Evolutionary conservation across 2,888 invertebrate genomes (phyloP).

Genomic region (Tholera decimalis): DNA sequence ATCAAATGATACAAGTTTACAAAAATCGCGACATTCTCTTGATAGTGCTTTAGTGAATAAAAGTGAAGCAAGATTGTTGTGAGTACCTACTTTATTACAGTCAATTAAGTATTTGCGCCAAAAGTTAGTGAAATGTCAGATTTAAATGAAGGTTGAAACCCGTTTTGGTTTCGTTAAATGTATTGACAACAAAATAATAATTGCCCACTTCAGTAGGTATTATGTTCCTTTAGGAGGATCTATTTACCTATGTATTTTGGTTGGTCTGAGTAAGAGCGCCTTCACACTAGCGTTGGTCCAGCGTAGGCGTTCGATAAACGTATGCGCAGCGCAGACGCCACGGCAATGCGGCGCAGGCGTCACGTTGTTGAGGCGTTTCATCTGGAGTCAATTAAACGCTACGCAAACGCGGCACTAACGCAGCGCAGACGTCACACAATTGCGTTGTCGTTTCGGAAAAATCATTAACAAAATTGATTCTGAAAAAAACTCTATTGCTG

Average conservation of each 20-base stretch:
- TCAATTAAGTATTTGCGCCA: background rate
- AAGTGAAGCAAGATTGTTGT: constrained; percentile 47
- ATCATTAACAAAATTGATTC: no score
- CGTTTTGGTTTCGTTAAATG: background rate
- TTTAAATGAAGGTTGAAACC: background rate
- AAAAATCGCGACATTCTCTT: constrained; percentile 42
- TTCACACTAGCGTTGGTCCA: no score
- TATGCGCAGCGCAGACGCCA: no score
- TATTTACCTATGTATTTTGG: background rate
- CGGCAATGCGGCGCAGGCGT: no score
- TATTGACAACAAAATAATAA: background rate
- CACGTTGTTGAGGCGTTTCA: no score
- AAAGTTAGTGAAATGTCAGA: background rate
- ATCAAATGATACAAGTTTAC: constrained; percentile 36
- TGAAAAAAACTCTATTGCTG: no score
- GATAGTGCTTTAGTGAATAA: constrained; percentile 49
- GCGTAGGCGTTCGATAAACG: no score
- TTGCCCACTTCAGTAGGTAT: background rate
- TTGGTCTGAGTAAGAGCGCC: no score
- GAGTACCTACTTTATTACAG: constrained; percentile 33
- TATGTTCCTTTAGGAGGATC: background rate
- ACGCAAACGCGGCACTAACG: no score
- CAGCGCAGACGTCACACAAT: no score
- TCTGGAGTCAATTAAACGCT: no score
- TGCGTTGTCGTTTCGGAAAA: no score